Conservation (phyloP, 2,797 vertebrate species). For the Silurus aristotelis region DNA sequence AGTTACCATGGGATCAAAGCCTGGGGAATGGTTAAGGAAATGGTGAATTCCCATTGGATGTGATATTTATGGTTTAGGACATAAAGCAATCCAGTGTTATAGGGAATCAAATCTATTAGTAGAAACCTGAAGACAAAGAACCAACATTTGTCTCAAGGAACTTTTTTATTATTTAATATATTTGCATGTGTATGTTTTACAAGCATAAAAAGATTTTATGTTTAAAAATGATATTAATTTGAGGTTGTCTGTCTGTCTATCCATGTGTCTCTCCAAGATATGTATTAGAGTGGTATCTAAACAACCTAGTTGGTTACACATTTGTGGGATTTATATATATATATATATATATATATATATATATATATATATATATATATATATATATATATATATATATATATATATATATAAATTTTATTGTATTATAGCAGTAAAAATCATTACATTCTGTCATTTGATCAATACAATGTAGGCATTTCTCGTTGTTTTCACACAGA, state of each 20-base stretch:
- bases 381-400: not conserved
- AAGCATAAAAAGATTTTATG: not conserved
- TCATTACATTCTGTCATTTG: not conserved
- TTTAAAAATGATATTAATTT: too few relatives aligned
- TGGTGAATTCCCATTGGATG: not conserved
- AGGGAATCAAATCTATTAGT: not conserved
- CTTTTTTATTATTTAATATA: not conserved
- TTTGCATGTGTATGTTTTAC: not conserved
- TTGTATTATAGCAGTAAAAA: not conserved
- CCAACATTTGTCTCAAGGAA: too few relatives aligned
- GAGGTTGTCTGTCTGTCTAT: too few relatives aligned
- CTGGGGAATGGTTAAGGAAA: not conserved
- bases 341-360: too few relatives aligned
- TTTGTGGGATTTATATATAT: not conserved
- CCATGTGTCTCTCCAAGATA: not conserved
- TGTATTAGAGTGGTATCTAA: not conserved
- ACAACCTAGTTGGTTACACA: not conserved
- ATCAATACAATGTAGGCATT: too few relatives aligned
- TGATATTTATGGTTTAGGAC: not conserved
- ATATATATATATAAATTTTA: too few relatives aligned
- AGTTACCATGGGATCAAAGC: not conserved
- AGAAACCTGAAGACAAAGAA: too few relatives aligned
- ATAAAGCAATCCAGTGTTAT: not conserved
- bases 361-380: too few relatives aligned
- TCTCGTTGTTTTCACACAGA: too few relatives aligned